These are phyloP conservation scores for Apostichopus parvimensis DNA, from an alignment of 35 echinoderm and acorn worm genomes.

Conservation along the genomic window DNA sequence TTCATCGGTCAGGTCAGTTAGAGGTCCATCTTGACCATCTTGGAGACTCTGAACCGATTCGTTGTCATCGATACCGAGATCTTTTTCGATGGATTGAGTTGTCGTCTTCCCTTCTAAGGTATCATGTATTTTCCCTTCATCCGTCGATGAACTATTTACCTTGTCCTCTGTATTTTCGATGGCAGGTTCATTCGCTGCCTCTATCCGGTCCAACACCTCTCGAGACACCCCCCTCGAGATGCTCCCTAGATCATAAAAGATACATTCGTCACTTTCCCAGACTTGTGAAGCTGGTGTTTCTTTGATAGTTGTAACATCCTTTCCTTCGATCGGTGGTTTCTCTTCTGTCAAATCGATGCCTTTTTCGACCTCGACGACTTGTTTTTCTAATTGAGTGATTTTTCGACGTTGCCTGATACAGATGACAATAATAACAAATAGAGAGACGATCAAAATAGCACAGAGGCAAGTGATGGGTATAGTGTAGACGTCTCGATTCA, in stretches of 20 bases:
- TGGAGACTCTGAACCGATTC: constrained; percentile 1
- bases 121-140: background rate
- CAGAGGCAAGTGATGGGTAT: background rate
- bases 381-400: constrained; percentile 3
- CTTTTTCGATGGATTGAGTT: background rate
- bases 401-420: constrained; percentile 15
- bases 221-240: background rate
- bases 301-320: background rate
- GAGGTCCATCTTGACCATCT: background rate
- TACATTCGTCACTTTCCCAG: constrained; percentile 46
- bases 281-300: constrained; percentile 30
- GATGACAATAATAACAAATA: background rate
- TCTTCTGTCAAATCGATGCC: background rate
- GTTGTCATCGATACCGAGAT: constrained; percentile 1
- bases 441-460: background rate
- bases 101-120: background rate
- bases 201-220: constrained; percentile 12
- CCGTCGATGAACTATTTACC: background rate
- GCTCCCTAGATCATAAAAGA: constrained; percentile 49
- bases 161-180: background rate
- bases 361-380: constrained; percentile 5
- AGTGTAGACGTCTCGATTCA: background rate
- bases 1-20: background rate
- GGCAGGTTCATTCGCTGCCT: background rate
- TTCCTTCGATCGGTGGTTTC: background rate